These are phyloP conservation scores for Bombus superbus DNA, from an alignment of 1,140 invertebrate genomes.

Conservation along the genomic window DNA sequence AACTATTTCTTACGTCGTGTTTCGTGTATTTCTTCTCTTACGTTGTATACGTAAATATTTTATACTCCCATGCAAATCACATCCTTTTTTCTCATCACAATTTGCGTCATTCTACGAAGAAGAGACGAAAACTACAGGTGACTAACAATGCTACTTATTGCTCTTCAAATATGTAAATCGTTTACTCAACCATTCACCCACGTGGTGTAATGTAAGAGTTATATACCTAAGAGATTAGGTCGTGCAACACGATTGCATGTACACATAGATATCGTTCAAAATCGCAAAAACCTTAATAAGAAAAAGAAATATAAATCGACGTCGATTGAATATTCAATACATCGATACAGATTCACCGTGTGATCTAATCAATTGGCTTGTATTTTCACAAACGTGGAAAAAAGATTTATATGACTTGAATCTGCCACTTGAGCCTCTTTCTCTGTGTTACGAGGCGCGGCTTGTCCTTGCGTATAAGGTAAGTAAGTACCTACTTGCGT, in stretches of 20 bases:
- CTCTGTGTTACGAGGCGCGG: constrained; percentile 46
- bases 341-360: background rate
- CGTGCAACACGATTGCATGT: background rate
- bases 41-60: background rate
- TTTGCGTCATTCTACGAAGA: background rate
- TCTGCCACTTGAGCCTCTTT: background rate
- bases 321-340: background rate
- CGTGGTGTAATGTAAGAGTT: background rate
- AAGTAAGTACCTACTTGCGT: constrained; percentile 25
- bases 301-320: background rate
- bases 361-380: background rate
- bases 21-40: background rate
- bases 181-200: constrained; percentile 1
- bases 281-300: background rate
- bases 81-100: background rate
- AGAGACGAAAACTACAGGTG: background rate
- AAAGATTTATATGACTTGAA: background rate
- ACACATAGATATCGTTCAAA: background rate
- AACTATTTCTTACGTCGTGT: background rate
- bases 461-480: constrained; percentile 60
- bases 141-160: background rate
- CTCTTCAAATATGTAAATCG: background rate
- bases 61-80: background rate
- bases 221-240: background rate
- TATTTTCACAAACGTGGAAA: background rate